Base-by-base conservation (phyloP, 2,113 vertebrate species). In the Calidris pygmaea region DNA sequence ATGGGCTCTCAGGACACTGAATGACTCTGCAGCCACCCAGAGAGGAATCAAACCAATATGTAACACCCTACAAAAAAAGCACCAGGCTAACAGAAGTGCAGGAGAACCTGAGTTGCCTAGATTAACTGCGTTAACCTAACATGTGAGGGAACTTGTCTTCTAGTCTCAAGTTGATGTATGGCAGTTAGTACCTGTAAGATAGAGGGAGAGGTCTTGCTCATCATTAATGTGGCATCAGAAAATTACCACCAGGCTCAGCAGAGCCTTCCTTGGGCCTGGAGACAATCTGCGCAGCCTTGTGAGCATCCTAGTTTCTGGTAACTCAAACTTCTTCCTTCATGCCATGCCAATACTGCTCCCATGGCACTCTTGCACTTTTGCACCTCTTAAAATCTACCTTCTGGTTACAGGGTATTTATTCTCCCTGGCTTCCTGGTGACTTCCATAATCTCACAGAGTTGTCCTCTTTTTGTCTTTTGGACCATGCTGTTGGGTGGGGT, bases 261-360 rank as follows among this genome's bases (percentile, higher is more conserved):
- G 48, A 65, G 50, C 3, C 32, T 32, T 60, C 18, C 15, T 45
- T 66, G 32, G 32, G 45, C 39, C 45, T 3, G 1, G 27, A 45
- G 17, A n/a, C 0, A 4, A 47, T 8, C 22, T 41, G 26, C 0
- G 0, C 12, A 66, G 32, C 7, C 32, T 79, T 63, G 32, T 1
- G 3, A 70, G 5, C 62, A 65, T 5, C 32, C 32, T 47, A 18
- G 23, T 19, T 76, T 39, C 35, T 37, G 18, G 20, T 45, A 60
- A 60, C 23, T 66, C n/a, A 13, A 22, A 50, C 14, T 39, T 50
- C n/a, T 50, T 71, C 12, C 15, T 32, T 32, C 11, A 19, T 37
- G 52, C 18, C 32, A 15, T 22, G 26, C 41, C 47, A 55, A 23
- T 52, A 41, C 19, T 23, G 26, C 9, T 83, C 26, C 37, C 50